Evolutionary conservation across 2,113 vertebrate species (phyloP).

Genomic region (Clarias magur): DNA sequence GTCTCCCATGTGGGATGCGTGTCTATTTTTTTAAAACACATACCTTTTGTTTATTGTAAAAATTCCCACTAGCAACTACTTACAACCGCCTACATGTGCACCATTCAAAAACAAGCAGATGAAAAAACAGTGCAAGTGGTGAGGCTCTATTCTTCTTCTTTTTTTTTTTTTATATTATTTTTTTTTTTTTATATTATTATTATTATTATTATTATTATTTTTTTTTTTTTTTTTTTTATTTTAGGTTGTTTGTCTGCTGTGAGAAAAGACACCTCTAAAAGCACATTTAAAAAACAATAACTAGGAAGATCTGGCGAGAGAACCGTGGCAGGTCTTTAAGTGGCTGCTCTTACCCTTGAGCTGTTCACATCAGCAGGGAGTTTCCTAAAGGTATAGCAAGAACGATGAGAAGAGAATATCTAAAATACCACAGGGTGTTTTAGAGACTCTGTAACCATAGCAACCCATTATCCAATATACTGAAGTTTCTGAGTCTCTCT

Average conservation of each 20-base stretch:
- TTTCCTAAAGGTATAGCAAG: slow-evolving; percentile 14
- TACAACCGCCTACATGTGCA: background rate
- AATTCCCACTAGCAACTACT: background rate
- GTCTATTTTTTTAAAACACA: background rate
- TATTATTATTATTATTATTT: too few relatives aligned
- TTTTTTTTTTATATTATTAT: too few relatives aligned
- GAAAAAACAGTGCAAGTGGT: background rate
- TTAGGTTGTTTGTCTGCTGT: background rate
- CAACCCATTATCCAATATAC: background rate
- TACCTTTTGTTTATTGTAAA: slow-evolving; percentile 5
- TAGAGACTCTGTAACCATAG: background rate
- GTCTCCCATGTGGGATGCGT: background rate
- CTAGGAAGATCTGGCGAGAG: background rate
- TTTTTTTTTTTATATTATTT: too few relatives aligned
- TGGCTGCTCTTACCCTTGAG: slow-evolving; percentile 8
- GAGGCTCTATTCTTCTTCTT: too few relatives aligned
- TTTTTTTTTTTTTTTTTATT: too few relatives aligned
- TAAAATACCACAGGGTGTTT: background rate
- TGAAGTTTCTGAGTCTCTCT: background rate
- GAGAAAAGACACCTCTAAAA: background rate
- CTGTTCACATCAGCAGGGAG: background rate
- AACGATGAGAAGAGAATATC: background rate
- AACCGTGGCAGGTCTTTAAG: background rate
- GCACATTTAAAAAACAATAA: background rate
- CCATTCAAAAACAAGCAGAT: background rate